Evolutionary conservation across 2,888 invertebrate genomes (phyloP).

Genomic region (Cheilosia pagana): DNA sequence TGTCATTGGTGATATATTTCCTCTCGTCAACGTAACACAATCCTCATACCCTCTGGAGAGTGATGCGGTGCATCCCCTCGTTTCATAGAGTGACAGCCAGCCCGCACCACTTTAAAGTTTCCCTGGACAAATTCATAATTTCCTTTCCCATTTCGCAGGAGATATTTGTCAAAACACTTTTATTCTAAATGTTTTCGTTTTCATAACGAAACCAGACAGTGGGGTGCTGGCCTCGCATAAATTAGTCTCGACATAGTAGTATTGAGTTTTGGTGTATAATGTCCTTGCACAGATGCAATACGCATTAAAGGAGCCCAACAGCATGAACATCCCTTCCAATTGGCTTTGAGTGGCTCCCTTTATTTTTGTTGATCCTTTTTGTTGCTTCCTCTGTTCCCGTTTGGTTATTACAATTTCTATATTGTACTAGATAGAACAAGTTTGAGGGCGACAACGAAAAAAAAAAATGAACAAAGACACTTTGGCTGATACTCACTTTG

Average conservation of each 20-base stretch:
- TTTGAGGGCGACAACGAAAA: conserved; percentile 10
- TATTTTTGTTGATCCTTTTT: neutral
- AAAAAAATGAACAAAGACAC: conserved; percentile 55
- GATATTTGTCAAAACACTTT: conserved; percentile 74
- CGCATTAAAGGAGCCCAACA: conserved; percentile 51
- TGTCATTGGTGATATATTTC: conserved; percentile 71
- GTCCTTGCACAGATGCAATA: conserved; percentile 71
- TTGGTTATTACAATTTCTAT: conserved; percentile 60
- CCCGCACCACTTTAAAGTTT: conserved; percentile 68
- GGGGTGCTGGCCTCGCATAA: conserved; percentile 59
- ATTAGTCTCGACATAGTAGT: conserved; percentile 62
- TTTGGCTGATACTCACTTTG: conserved; percentile 49
- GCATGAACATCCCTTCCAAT: conserved; percentile 56
- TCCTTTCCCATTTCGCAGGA: conserved; percentile 28
- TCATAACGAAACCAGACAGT: conserved; percentile 1
- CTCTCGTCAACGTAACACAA: conserved; percentile 62
- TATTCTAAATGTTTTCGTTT: conserved; percentile 50
- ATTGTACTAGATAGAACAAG: neutral
- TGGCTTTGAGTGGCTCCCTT: conserved; percentile 62
- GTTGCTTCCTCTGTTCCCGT: conserved; percentile 41
- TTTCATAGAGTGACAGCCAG: conserved; percentile 25
- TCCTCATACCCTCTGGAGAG: conserved; percentile 44
- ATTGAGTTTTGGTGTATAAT: neutral
- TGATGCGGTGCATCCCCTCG: conserved; percentile 28
- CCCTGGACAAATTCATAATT: conserved; percentile 70